phyloP scores from a whole-genome alignment of 2,888 invertebrate species.

The Theristus sp. region DNA sequence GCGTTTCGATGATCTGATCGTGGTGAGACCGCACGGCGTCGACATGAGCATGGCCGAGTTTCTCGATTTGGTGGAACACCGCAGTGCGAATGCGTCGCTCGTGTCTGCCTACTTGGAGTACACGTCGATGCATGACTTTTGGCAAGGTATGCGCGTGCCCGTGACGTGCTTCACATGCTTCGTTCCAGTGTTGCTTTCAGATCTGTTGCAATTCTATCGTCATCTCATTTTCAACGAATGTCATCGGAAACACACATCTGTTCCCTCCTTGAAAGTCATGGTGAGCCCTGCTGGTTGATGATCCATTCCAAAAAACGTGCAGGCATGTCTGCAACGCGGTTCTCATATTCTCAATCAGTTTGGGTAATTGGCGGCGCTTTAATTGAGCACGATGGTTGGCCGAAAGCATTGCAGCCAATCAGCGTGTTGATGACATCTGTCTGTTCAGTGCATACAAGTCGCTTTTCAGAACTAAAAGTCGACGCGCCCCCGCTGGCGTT shows the following conservation, averaged over 20 bases:
- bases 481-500: slow-evolving; percentile 25
- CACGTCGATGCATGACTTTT: slow-evolving; percentile 24
- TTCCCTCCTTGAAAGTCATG: too few relatives aligned
- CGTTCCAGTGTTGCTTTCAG: background rate
- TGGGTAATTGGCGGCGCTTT: too few relatives aligned
- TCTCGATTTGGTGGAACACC: slow-evolving; percentile 21
- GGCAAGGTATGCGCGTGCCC: slow-evolving; percentile 5
- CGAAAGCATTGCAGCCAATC: too few relatives aligned
- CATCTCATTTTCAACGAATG: too few relatives aligned
- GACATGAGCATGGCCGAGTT: slow-evolving; percentile 27
- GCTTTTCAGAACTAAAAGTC: slow-evolving; percentile 15
- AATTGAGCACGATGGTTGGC: too few relatives aligned
- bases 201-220: too few relatives aligned
- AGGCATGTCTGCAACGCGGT: too few relatives aligned
- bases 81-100: slow-evolving; percentile 12
- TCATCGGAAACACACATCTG: too few relatives aligned
- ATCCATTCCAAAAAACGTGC: too few relatives aligned
- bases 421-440: background rate
- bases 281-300: too few relatives aligned
- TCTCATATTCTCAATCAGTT: too few relatives aligned
- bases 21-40: slow-evolving; percentile 26
- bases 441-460: background rate
- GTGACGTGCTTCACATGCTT: background rate
- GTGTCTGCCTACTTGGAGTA: slow-evolving; percentile 30
- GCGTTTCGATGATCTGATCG: slow-evolving; percentile 26